Base-by-base conservation (phyloP, 2,888 invertebrate genomes). In the Entomobrya proxima region DNA sequence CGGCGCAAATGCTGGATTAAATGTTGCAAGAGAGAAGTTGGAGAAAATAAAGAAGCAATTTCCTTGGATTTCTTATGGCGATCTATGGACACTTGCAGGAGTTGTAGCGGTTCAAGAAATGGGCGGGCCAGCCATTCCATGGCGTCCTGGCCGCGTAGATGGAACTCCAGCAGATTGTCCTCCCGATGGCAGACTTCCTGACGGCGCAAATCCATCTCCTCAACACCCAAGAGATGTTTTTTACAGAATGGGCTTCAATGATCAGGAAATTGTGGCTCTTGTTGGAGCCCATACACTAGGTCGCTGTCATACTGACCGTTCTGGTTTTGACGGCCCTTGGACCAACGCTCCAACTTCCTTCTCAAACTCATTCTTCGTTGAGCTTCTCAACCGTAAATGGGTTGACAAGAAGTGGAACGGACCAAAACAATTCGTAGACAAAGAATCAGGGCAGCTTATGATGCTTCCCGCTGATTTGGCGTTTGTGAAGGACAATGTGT, bases 291-390 rank as follows among this genome's bases (percentile, higher is more conserved):
- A 88, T 44, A 79, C 86, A 4, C 64, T 88, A 35, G 88, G 87
- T 21, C 78, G 86, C 11, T 88, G 88, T 58, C 88, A 88, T 76
- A 67, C 85, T 44, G 88, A 88, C 58, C 81, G 88, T 18, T 88
- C 88, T 9, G 88, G 88, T 11, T 88, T 86, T 67, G 87, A 87
- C 44, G 88, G 88, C 11, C 88, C 87, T 15, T 88, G 88, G 88
- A 87, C 88, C 11, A 69, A 67, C 58, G 86, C 88, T 6, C 87
- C 88, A 3, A 87, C 88, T 3, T 76, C 82, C 50, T 88, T 88
- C 52, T 87, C 88, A 47, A 88, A 88, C 78, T 69, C 69, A 13
- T 88, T 50, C 50, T 88, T 40, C n/a, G n/a, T 6, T 64, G 64
- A 64, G 40, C 55, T 88, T 61, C 85, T 88, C 7, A 52, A 47